These are phyloP conservation scores for Lasiurus cinereus DNA, from an alignment of 2,113 vertebrate genomes.

Conservation along the genomic window DNA sequence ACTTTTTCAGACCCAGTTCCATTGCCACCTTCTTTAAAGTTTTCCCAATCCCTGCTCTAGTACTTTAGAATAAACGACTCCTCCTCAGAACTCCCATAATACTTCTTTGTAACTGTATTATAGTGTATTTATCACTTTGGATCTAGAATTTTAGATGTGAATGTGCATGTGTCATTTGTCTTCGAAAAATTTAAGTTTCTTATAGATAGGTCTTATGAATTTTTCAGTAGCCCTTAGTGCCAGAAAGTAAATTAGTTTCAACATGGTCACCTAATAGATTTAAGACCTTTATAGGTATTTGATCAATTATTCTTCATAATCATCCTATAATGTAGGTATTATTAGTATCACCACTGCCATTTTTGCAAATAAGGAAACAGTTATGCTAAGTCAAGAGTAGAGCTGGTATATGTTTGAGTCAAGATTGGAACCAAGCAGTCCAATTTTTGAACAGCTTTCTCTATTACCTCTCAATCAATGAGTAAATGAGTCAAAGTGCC, in stretches of 20 bases:
- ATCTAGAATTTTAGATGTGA: background rate
- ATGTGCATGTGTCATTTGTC: background rate
- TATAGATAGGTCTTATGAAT: background rate
- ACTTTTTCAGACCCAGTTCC: background rate
- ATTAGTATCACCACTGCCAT: background rate
- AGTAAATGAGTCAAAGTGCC: background rate
- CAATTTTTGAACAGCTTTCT: background rate
- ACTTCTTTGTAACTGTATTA: background rate
- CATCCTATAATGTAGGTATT: background rate
- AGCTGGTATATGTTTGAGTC: background rate
- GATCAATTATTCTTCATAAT: background rate
- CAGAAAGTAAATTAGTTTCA: background rate
- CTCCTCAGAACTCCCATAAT: background rate
- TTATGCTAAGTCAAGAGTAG: background rate
- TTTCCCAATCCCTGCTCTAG: background rate
- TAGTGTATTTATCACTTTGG: background rate
- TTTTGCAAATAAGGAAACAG: slow-evolving; percentile 4
- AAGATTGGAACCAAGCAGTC: background rate
- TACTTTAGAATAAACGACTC: background rate
- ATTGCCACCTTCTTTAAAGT: background rate
- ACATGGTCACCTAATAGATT: background rate
- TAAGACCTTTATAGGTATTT: background rate
- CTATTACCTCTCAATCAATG: background rate
- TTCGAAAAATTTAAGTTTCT: slow-evolving; percentile 28
- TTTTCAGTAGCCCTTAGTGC: background rate